Conservation (phyloP, 2,888 invertebrate genomes). For the Eupithecia centaureata region DNA sequence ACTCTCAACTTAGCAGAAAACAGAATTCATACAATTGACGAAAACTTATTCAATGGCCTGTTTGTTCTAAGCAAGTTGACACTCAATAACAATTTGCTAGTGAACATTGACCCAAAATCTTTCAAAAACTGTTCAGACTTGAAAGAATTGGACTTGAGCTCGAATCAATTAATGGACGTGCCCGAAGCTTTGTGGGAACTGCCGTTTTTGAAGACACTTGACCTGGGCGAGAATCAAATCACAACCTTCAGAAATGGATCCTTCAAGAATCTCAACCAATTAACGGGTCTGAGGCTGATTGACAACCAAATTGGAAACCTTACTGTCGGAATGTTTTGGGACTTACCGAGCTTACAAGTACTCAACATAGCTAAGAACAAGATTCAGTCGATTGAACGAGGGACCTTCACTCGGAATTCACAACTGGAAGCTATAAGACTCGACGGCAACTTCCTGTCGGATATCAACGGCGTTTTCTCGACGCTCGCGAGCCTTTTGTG, state of each 20-base stretch:
- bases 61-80: slow-evolving; percentile 93
- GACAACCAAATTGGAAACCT: slow-evolving; percentile 95
- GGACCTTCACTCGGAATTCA: slow-evolving; percentile 91
- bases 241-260: slow-evolving; percentile 92
- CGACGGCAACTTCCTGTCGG: slow-evolving; percentile 94
- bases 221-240: slow-evolving; percentile 96
- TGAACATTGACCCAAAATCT: slow-evolving; percentile 90
- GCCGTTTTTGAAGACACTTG: slow-evolving; percentile 92
- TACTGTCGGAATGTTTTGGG: slow-evolving; percentile 93
- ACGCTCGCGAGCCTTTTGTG: slow-evolving; percentile 92
- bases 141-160: slow-evolving; percentile 94
- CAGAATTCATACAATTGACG: slow-evolving; percentile 90
- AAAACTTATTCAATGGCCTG: slow-evolving; percentile 92
- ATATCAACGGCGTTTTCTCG: slow-evolving; percentile 95
- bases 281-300: slow-evolving; percentile 94
- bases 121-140: slow-evolving; percentile 95
- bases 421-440: slow-evolving; percentile 94
- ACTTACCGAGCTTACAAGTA: slow-evolving; percentile 92
- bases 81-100: slow-evolving; percentile 92
- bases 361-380: slow-evolving; percentile 95
- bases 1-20: slow-evolving; percentile 95
- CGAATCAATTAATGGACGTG: slow-evolving; percentile 91
- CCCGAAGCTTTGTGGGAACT: slow-evolving; percentile 93
- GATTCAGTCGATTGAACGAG: slow-evolving; percentile 92
- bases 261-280: slow-evolving; percentile 92